phyloP scores from a whole-genome alignment of 2,113 vertebrate species.

The Psilopsiagon aymara region DNA sequence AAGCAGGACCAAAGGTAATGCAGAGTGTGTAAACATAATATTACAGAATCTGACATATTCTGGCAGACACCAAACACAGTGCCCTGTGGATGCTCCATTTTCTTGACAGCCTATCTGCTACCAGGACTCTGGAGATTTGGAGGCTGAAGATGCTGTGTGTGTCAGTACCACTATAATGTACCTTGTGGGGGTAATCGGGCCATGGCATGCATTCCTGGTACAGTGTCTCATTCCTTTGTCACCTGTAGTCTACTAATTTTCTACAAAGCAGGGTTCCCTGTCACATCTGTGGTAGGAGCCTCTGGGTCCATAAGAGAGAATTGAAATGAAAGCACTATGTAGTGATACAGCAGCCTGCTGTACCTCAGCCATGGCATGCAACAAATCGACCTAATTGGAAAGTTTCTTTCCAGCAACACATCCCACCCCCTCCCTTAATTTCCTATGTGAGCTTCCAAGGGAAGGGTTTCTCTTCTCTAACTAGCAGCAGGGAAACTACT shows the following conservation, averaged over 20 bases:
- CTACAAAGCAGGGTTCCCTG: not conserved
- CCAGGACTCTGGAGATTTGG: not conserved
- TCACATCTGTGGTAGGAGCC: not conserved
- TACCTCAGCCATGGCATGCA: not conserved
- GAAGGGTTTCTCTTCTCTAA: not conserved
- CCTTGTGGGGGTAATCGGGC: not conserved
- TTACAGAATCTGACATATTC: not conserved
- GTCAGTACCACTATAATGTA: not conserved
- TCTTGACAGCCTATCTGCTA: not conserved
- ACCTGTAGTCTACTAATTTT: not conserved
- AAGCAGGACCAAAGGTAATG: not conserved
- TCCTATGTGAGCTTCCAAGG: not conserved
- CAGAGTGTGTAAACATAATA: not conserved
- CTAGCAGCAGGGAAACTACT: not conserved
- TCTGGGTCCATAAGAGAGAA: not conserved
- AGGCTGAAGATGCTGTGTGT: not conserved
- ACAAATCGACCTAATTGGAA: not conserved
- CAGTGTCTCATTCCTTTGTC: not conserved
- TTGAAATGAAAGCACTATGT: not conserved
- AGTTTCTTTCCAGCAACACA: not conserved
- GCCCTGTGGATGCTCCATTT: not conserved
- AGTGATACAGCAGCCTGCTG: not conserved
- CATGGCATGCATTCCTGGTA: not conserved
- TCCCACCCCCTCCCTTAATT: not conserved
- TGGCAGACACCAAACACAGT: not conserved